Conservation (phyloP, 2,113 vertebrate species). For the Sorex araneus region DNA sequence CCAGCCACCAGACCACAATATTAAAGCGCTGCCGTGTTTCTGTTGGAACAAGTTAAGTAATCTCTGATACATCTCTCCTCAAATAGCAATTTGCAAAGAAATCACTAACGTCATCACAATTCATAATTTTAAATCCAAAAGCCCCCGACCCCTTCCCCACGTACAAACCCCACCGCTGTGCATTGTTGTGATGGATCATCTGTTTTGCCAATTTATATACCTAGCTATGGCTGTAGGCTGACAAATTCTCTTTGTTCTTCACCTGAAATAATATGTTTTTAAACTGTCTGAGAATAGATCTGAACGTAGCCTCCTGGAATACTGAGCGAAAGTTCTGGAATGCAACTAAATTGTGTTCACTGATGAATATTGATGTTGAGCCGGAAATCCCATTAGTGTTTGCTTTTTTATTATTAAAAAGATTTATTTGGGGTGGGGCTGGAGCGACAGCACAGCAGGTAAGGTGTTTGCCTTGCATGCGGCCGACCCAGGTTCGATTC, state of each 20-base stretch:
- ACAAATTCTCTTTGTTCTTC: slow-evolving; percentile 57
- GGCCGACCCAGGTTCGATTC: too few relatives aligned
- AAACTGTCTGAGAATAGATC: slow-evolving; percentile 45
- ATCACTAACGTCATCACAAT: too few relatives aligned
- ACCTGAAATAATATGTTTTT: neutral
- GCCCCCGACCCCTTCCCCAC: neutral
- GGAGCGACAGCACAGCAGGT: too few relatives aligned
- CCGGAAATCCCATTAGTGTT: slow-evolving; percentile 2
- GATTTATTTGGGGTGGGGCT: too few relatives aligned
- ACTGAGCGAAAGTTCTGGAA: neutral
- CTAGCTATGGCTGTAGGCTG: neutral
- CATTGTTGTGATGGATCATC: too few relatives aligned
- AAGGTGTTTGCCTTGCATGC: too few relatives aligned
- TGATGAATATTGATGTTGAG: neutral
- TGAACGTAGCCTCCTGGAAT: neutral
- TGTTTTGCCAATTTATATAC: neutral
- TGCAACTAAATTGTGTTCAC: neutral
- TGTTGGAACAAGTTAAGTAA: neutral
- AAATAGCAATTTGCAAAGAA: neutral
- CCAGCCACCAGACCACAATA: neutral
- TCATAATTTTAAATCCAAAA: slow-evolving; percentile 8
- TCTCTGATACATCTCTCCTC: neutral
- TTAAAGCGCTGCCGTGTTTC: neutral
- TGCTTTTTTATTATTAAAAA: neutral
- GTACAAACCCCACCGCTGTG: neutral